These are phyloP conservation scores for Heteractis magnifica DNA, from an alignment of 92 coral and sea anemone genomes.

Conservation along the genomic window DNA sequence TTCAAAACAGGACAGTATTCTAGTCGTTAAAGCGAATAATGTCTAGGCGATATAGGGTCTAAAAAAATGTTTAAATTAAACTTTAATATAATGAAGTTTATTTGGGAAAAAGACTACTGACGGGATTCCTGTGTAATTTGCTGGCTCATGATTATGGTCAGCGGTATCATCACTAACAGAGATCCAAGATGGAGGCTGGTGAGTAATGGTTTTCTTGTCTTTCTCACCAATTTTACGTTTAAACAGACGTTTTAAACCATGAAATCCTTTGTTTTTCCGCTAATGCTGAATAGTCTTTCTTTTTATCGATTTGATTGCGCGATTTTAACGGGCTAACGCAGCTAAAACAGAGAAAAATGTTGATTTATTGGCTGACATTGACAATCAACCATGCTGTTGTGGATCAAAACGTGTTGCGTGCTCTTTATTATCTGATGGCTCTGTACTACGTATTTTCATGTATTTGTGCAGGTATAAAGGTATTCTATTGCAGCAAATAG, in stretches of 20 bases:
- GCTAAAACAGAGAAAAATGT: background rate
- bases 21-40: too few species aligned
- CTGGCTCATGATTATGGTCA: background rate
- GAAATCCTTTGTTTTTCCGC: background rate
- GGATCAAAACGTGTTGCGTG: too few species aligned
- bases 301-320: background rate
- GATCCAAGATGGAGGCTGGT: slow-evolving; percentile 81
- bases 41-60: too few species aligned
- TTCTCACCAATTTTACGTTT: background rate
- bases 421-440: too few species aligned
- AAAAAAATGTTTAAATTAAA: too few species aligned
- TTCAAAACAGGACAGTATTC: too few species aligned
- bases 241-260: background rate
- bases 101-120: too few species aligned
- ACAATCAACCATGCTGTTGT: background rate
- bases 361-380: background rate
- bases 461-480: too few species aligned
- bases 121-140: slow-evolving; percentile 27
- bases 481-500: too few species aligned
- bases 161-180: background rate
- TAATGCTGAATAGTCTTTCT: background rate
- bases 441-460: too few species aligned
- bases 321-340: background rate
- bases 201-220: slow-evolving; percentile 11
- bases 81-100: too few species aligned